Evolutionary conservation across 2,888 invertebrate genomes (phyloP).

Genomic region (Trissolcus japonicus): DNA sequence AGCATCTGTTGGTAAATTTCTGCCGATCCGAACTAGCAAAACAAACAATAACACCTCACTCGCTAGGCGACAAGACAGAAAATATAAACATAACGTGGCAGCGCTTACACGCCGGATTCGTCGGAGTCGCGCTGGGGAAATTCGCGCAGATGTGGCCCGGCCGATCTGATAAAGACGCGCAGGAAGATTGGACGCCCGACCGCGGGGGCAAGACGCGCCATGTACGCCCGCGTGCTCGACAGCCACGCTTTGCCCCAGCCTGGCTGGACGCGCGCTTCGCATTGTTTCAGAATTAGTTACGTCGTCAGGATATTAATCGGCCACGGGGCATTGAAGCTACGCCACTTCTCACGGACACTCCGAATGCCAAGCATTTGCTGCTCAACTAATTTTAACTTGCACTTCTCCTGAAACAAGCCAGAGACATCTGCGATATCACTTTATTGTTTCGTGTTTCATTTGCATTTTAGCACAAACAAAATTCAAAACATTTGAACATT

Average conservation of each 20-base stretch:
- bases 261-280: constrained; percentile 32
- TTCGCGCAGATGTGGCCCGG: constrained; percentile 27
- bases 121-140: constrained; percentile 1
- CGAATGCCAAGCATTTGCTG: constrained; percentile 49
- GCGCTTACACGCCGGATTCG: neutral
- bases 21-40: constrained; percentile 12
- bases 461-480: too few relatives aligned
- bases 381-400: constrained; percentile 49
- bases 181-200: constrained; percentile 4
- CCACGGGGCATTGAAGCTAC: constrained; percentile 54
- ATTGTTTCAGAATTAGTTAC: constrained; percentile 63
- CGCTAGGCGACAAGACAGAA: constrained; percentile 6
- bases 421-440: neutral
- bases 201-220: constrained; percentile 7
- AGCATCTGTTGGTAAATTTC: constrained; percentile 16
- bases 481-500: too few relatives aligned
- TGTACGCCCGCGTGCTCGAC: constrained; percentile 47
- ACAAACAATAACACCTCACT: constrained; percentile 6
- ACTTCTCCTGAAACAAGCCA: neutral
- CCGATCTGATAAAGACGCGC: constrained; percentile 32
- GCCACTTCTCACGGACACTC: constrained; percentile 22
- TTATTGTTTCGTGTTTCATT: too few relatives aligned
- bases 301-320: constrained; percentile 62
- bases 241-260: constrained; percentile 15
- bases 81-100: constrained; percentile 7